phyloP scores from a whole-genome alignment of 2,113 vertebrate species.

The Eretmodus cyanostictus region DNA sequence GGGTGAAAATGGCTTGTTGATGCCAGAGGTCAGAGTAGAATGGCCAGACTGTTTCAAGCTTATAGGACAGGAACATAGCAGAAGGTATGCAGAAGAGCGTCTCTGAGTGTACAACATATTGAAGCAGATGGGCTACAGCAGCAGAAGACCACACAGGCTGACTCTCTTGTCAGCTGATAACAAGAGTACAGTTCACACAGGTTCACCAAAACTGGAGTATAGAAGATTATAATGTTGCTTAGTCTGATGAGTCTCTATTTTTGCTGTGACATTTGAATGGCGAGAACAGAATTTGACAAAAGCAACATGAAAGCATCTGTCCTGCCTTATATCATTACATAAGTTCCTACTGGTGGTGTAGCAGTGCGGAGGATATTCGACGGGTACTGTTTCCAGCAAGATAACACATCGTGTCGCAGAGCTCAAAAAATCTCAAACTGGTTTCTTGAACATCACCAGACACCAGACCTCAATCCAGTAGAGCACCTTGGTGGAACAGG shows the following conservation, averaged over 20 bases:
- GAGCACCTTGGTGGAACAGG: not conserved
- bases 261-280: not conserved
- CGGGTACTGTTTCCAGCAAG: not conserved
- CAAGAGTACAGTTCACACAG: not conserved
- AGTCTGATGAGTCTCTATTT: not conserved
- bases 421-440: not conserved
- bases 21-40: not conserved
- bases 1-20: not conserved
- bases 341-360: not conserved
- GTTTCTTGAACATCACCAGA: not conserved
- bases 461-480: not conserved
- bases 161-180: not conserved
- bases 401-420: not conserved
- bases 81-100: not conserved
- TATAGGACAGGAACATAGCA: not conserved
- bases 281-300: not conserved
- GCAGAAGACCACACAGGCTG: not conserved
- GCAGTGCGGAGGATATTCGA: not conserved
- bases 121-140: not conserved
- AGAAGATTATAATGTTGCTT: fast-evolving
- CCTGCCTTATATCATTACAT: not conserved
- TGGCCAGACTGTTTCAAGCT: not conserved
- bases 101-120: not conserved
- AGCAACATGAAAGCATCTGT: not conserved
- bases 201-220: not conserved